Evolutionary conservation across 2,113 vertebrate species (phyloP), one percentile per base, ranked within the genome.

Genomic region (Synodontis membranacea): DNA sequence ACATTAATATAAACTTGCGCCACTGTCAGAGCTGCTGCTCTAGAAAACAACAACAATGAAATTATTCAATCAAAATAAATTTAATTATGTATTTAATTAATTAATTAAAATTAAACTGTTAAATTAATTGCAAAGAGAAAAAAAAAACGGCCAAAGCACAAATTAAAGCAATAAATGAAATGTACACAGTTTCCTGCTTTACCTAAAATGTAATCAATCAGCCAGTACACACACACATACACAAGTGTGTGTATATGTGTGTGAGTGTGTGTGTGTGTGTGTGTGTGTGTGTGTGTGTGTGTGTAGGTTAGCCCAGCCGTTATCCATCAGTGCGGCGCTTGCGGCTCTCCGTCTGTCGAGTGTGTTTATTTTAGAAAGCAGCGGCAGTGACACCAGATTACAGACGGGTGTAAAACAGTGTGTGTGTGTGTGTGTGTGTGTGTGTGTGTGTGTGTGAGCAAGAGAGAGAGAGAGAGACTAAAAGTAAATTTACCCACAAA

Each of bases 341-440:
- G 37, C 44, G 84, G 84, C 60, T 81, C 83, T 54, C 83, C 23
- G 87, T 85, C 84, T 88, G 84, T 78, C 28, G 80, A 83, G 80
- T 86, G 87, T 86, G 80, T 79, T 88, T 86, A 86, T 88, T 88
- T 86, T 88, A 86, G 84, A 86, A 88, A 88, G 80, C 60, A 83
- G 83, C 64, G 58, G 84, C 75, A 83, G 48, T 86, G 84, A 88
- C 84, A 88, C 84, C 50, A 34, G 62, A 82, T 86, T 87, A 85
- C 80, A 85, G 58, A 64, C 44, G 31, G 80, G 34, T 60, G 54
- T 84, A 68, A 83, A 54, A 68, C 28, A 31, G 72, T 50, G 72
- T 80, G 83, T 79, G 76, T 78, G 75, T 34, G 75, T 78, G 75
- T 78, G 74, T 78, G 74, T 78, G 74, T 78, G 74, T 50, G 28